Evolutionary conservation across 2,797 vertebrate species (phyloP), one percentile per base, ranked within the genome.

Genomic region (Crenuchus spilurus): DNA sequence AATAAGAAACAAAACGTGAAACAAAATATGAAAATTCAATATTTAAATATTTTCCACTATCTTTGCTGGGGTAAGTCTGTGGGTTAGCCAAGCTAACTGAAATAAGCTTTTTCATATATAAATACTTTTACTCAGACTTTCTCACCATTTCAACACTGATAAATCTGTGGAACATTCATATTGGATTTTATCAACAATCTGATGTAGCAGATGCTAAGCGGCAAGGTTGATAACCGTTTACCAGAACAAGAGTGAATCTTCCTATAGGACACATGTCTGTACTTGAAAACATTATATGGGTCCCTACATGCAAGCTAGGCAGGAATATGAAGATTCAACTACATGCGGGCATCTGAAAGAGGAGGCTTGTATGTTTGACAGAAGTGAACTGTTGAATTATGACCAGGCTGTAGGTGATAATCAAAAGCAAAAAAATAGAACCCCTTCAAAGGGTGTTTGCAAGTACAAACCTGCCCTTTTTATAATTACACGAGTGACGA

Each of bases 401-500:
- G 1, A 7, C 48, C 46, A 24, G 33, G 46, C 46, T 52, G 48
- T 44, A 74, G 65, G 65, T 57, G 61, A 20, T 54, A 67, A 66
- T 68, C 61, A 77, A 65, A 70, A 20, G 31, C 2, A 22, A 62
- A 52, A 72, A 73, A 70, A 26, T 4, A 70, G 52, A 76, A 51
- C 70, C 81, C 37, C 76, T 83, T 84, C 78, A 76, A 84, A 85
- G 87, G 84, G 84, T 28, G 76, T 80, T 75, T 82, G 87, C 94
- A 91, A 91, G 95, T 92, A 89, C 65, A 86, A 92, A 94, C 95
- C 92, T 64, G 95, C 84, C 92, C 80, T 81, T 74, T 78, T 92
- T 95, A 93, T 95, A 94, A 96, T 96, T 94, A 95, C 72, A 91
- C 79, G 87, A 84, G 87, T 83, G 86, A 89, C 86, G 88, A 88